These are phyloP conservation scores for Rhynchomys soricoides DNA, from an alignment of 2,113 vertebrate species.

Conservation along the genomic window DNA sequence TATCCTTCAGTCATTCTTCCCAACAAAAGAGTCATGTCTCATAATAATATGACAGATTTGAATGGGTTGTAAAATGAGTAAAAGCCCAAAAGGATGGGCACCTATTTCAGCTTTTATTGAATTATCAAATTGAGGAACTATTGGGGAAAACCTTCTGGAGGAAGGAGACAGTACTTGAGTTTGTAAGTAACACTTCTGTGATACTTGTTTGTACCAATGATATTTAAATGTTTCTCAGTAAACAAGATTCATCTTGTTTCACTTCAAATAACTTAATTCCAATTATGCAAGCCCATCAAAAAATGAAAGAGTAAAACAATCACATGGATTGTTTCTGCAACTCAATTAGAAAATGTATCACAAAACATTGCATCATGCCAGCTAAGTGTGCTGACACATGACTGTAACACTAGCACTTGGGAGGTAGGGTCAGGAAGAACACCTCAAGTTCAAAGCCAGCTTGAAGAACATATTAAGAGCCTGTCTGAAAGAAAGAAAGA, in stretches of 20 bases:
- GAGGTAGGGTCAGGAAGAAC: neutral
- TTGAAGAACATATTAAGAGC: neutral
- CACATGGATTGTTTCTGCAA: neutral
- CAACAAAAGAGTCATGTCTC: neutral
- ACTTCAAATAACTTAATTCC: conserved; percentile 1
- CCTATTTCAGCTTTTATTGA: neutral
- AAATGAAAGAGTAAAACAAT: conserved; percentile 18
- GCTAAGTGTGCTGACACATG: neutral
- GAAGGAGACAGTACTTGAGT: neutral
- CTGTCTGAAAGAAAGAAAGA: neutral
- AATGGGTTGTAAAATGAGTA: neutral
- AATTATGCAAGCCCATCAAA: conserved; percentile 18
- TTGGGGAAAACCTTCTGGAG: neutral
- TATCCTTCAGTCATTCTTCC: neutral
- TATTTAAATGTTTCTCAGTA: conserved; percentile 20
- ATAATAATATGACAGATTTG: neutral
- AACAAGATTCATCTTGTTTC: neutral
- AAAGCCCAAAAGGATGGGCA: neutral
- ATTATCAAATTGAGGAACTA: neutral
- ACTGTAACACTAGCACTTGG: neutral
- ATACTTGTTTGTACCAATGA: neutral
- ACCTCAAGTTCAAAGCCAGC: neutral
- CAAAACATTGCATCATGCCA: neutral
- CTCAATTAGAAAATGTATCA: neutral
- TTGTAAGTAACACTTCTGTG: neutral